These are phyloP conservation scores for Oreocharis arfaki DNA, from an alignment of 2,113 vertebrate genomes.

Conservation along the genomic window DNA sequence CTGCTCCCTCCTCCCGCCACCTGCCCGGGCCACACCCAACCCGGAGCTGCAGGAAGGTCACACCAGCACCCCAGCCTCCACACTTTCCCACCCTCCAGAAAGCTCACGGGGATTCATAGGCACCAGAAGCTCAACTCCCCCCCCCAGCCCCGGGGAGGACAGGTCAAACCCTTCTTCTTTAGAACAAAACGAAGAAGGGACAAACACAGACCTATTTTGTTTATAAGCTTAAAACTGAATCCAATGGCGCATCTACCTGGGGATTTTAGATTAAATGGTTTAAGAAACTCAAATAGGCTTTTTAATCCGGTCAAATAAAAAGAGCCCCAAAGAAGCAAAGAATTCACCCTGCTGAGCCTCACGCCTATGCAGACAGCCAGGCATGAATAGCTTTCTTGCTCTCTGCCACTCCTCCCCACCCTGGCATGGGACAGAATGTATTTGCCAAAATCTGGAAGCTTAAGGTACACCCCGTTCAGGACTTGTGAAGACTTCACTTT, in stretches of 20 bases:
- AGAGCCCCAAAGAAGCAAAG: constrained; percentile 53
- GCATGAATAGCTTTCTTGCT: not conserved
- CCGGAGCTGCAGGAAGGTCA: not conserved
- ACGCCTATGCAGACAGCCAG: not conserved
- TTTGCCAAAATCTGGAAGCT: not conserved
- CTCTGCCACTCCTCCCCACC: not conserved
- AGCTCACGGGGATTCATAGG: not conserved
- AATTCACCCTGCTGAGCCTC: constrained; percentile 39
- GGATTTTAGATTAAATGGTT: constrained; percentile 71
- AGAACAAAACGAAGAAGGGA: constrained; percentile 5
- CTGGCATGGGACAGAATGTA: not conserved
- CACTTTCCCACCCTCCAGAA: not conserved
- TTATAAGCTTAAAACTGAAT: constrained; percentile 65
- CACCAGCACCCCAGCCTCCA: not conserved
- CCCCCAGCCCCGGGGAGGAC: not conserved
- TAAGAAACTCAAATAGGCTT: constrained; percentile 69
- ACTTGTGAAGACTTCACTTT: not conserved
- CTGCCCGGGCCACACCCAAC: not conserved
- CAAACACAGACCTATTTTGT: constrained; percentile 60
- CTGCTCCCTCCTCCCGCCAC: not conserved
- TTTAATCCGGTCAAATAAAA: constrained; percentile 65
- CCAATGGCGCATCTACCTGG: constrained; percentile 59
- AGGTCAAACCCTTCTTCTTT: constrained; percentile 7
- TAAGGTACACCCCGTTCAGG: constrained; percentile 19
- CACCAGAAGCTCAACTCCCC: not conserved